These are phyloP conservation scores for Amaurobius ferox DNA, from an alignment of 2,888 invertebrate genomes.

Conservation along the genomic window DNA sequence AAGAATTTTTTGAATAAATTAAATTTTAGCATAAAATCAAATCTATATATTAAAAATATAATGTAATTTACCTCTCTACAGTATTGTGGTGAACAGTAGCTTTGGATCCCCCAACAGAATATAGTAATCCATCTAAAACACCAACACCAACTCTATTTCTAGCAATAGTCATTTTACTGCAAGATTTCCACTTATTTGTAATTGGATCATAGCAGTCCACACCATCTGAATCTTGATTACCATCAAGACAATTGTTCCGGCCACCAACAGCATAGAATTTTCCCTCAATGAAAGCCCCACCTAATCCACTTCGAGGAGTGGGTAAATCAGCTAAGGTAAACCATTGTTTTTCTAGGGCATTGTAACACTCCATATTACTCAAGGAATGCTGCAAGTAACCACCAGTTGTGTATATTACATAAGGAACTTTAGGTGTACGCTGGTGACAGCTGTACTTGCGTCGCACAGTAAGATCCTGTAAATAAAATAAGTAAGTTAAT, in stretches of 20 bases:
- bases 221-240: slow-evolving; percentile 81
- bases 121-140: slow-evolving; percentile 93
- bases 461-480: slow-evolving; percentile 89
- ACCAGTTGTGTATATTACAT: slow-evolving; percentile 93
- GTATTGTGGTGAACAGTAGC: slow-evolving; percentile 90
- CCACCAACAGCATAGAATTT: slow-evolving; percentile 95
- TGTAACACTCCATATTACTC: slow-evolving; percentile 91
- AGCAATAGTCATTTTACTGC: slow-evolving; percentile 87
- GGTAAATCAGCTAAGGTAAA: slow-evolving; percentile 88
- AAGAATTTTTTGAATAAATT: too few species aligned
- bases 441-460: slow-evolving; percentile 90
- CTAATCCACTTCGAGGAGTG: slow-evolving; percentile 90
- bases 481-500: slow-evolving; percentile 64
- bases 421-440: slow-evolving; percentile 90
- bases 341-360: slow-evolving; percentile 91
- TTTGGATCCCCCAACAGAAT: slow-evolving; percentile 94
- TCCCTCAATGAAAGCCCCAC: slow-evolving; percentile 83
- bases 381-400: slow-evolving; percentile 92
- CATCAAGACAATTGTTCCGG: slow-evolving; percentile 89
- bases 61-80: slow-evolving; percentile 86
- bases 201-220: slow-evolving; percentile 92
- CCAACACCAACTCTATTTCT: slow-evolving; percentile 93
- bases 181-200: slow-evolving; percentile 90
- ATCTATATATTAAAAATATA: background rate
- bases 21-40: too few species aligned